These are phyloP conservation scores for Boleophthalmus pectinirostris DNA, from an alignment of 2,113 vertebrate species.

Conservation along the genomic window DNA sequence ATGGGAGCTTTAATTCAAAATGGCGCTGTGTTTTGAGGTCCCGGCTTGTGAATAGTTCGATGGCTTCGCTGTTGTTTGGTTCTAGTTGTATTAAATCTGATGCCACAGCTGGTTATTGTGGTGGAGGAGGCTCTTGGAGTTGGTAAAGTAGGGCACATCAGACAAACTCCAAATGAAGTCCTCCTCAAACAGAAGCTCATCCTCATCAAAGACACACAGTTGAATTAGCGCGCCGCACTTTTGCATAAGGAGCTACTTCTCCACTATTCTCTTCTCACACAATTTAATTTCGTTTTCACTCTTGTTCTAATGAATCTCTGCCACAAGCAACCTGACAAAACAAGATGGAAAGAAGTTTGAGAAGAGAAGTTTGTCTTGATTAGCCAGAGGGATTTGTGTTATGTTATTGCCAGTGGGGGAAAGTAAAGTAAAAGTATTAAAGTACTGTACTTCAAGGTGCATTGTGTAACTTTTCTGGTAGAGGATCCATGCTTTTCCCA, in stretches of 20 bases:
- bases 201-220: conserved; percentile 23
- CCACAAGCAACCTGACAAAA: not conserved
- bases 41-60: too few species aligned
- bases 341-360: not conserved
- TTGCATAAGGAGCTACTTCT: not conserved
- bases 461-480: too few species aligned
- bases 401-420: too few species aligned
- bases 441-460: too few species aligned
- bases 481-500: too few species aligned
- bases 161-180: conserved; percentile 22
- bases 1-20: too few species aligned
- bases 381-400: too few species aligned
- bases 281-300: conserved; percentile 5
- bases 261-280: not conserved
- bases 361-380: too few species aligned
- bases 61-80: conserved; percentile 8
- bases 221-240: conserved; percentile 11
- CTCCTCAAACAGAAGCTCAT: conserved; percentile 19
- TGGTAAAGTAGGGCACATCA: conserved; percentile 33
- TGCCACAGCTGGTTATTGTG: conserved; percentile 61
- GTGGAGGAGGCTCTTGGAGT: conserved; percentile 41
- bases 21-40: too few species aligned
- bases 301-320: not conserved
- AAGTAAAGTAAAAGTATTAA: too few species aligned
- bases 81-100: conserved; percentile 44